A percentile compares a stretch with the other conserved stretches of the same genome.
Conservation (phyloP, 2,113 vertebrate species). For the Vidua macroura region DNA sequence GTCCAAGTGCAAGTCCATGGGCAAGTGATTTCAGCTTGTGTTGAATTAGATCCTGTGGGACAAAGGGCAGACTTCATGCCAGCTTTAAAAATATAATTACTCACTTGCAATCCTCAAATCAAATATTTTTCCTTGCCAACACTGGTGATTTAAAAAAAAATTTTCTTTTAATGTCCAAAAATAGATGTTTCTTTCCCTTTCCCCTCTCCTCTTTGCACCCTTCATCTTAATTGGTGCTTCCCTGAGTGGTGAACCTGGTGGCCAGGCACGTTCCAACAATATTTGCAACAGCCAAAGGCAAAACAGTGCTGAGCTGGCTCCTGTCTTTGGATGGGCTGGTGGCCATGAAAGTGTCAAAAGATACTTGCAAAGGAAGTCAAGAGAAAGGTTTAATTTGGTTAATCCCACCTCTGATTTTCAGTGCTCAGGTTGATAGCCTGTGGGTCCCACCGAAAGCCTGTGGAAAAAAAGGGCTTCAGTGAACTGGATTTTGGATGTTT, state of each 20-base stretch:
- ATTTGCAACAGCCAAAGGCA: neutral
- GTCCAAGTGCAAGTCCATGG: neutral
- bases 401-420: neutral
- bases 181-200: neutral
- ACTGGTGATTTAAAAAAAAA: neutral
- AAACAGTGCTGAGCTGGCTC: neutral
- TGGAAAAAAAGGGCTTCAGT: neutral
- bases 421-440: neutral
- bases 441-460: neutral
- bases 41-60: neutral
- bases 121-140: neutral
- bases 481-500: neutral
- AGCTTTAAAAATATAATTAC: neutral
- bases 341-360: neutral
- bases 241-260: neutral
- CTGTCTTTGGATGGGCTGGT: neutral
- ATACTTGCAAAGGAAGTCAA: neutral
- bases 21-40: neutral
- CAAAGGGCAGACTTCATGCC: neutral
- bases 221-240: neutral
- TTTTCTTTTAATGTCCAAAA: neutral
- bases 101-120: neutral
- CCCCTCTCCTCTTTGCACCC: neutral
- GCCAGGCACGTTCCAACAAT: fast-evolving
- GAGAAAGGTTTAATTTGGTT: neutral